Evolutionary conservation across 2,888 invertebrate species (phyloP).

Genomic region (Serripes groenlandicus): DNA sequence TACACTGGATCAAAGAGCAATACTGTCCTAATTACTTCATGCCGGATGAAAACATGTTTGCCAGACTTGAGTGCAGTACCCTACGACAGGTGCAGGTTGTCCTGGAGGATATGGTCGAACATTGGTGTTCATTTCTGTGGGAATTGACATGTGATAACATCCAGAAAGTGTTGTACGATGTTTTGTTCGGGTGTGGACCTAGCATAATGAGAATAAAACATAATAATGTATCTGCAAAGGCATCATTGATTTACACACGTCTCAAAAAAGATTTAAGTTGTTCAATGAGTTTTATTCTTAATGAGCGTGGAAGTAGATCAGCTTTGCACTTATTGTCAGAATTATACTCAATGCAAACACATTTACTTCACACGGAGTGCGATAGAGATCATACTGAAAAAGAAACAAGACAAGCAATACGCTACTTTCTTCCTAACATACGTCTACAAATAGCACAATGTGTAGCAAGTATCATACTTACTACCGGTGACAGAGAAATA

Average conservation of each 20-base stretch:
- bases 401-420: too few relatives aligned
- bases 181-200: too few relatives aligned
- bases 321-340: background rate
- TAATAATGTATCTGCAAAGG: background rate
- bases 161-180: background rate
- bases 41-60: constrained; percentile 34
- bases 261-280: background rate
- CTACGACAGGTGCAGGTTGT: background rate
- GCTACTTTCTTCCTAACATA: too few relatives aligned
- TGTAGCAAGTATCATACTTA: too few relatives aligned
- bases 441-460: too few relatives aligned
- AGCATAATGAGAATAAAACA: background rate
- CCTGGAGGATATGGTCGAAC: background rate
- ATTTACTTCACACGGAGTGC: too few relatives aligned
- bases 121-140: background rate
- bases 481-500: too few relatives aligned
- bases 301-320: background rate
- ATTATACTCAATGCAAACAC: too few relatives aligned
- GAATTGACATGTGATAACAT: constrained; percentile 2
- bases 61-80: background rate
- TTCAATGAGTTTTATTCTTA: too few relatives aligned
- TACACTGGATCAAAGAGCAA: background rate
- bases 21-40: constrained; percentile 31
- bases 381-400: too few relatives aligned
- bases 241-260: background rate